phyloP scores from a whole-genome alignment of 2,113 vertebrate species.

The Plectropomus leopardus region DNA sequence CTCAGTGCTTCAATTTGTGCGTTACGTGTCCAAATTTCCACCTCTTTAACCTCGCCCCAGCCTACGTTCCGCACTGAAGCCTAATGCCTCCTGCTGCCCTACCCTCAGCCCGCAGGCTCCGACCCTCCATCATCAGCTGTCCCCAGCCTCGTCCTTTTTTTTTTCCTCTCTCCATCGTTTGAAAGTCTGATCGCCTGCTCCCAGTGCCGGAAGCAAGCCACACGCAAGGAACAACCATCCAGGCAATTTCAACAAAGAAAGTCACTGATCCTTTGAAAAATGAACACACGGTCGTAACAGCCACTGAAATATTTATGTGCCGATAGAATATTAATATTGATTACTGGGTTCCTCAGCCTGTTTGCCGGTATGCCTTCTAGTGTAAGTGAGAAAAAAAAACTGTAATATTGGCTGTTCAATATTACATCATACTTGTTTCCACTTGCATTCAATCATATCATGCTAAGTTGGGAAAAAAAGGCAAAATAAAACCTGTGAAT shows the following conservation, averaged over 20 bases:
- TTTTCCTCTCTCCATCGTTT: constrained; percentile 34
- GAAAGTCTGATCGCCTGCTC: constrained; percentile 62
- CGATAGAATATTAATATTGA: constrained; percentile 78
- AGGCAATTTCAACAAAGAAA: constrained; percentile 69
- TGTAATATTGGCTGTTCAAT: constrained; percentile 65
- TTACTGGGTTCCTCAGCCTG: constrained; percentile 58
- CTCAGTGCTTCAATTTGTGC: constrained; percentile 41
- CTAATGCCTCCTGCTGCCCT: constrained; percentile 38
- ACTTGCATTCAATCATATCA: constrained; percentile 62
- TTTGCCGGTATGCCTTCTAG: constrained; percentile 61
- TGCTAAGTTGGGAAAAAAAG: constrained; percentile 31
- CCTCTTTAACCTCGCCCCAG: constrained; percentile 36
- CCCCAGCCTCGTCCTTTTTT: constrained; percentile 22
- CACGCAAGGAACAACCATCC: constrained; percentile 34
- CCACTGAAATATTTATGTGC: constrained; percentile 75
- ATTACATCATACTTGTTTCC: constrained; percentile 62
- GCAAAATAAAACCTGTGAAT: constrained; percentile 32
- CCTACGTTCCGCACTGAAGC: constrained; percentile 19
- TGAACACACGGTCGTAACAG: constrained; percentile 57
- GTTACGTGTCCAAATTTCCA: constrained; percentile 10
- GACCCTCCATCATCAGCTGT: constrained; percentile 44
- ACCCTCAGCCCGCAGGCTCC: constrained; percentile 40
- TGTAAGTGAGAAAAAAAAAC: constrained; percentile 28
- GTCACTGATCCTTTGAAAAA: constrained; percentile 66
- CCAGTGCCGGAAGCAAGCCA: constrained; percentile 37